These are phyloP conservation scores for Lichenostomus cassidix DNA, from an alignment of 2,113 vertebrate genomes.

Conservation along the genomic window DNA sequence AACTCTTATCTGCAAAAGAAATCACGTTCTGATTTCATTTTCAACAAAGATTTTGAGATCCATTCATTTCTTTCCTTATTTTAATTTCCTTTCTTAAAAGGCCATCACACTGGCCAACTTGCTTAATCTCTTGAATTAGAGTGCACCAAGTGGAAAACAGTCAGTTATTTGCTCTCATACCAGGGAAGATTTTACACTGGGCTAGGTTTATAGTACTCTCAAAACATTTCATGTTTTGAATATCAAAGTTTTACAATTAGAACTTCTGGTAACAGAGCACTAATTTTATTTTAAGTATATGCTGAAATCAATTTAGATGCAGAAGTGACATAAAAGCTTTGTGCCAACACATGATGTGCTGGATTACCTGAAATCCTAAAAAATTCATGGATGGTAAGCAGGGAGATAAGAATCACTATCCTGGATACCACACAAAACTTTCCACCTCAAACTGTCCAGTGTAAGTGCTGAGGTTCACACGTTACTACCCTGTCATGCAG, in stretches of 20 bases:
- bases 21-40: neutral
- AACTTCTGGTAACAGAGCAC: neutral
- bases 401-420: neutral
- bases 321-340: neutral
- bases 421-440: neutral
- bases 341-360: fast-evolving
- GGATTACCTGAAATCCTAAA: neutral
- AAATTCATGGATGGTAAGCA: neutral
- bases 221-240: neutral
- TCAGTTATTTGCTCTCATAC: neutral
- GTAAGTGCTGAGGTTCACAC: neutral
- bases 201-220: neutral
- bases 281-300: neutral
- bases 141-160: neutral
- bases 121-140: neutral
- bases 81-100: neutral
- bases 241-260: neutral
- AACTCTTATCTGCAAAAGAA: neutral
- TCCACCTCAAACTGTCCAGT: neutral
- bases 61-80: neutral
- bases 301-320: neutral
- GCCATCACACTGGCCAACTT: neutral
- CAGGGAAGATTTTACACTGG: neutral
- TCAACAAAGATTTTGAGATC: neutral
- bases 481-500: neutral